Evolutionary conservation across 2,888 invertebrate genomes (phyloP), one percentile per base, ranked within the genome.

Genomic region (Temnothorax unifasciatus): DNA sequence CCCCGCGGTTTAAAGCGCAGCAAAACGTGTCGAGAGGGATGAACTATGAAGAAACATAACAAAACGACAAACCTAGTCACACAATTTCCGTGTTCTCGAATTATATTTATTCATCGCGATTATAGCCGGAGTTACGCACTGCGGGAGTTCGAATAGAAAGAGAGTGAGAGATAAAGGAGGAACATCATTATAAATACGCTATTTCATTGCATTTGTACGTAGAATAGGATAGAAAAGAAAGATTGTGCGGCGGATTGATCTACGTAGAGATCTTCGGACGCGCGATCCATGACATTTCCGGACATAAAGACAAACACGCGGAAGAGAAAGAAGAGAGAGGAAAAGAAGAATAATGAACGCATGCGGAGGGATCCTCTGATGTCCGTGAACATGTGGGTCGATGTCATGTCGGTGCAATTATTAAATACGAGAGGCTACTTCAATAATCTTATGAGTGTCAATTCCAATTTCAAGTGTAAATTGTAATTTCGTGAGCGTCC

Each of bases 371-470:
- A 74, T 82, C 52, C 47, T 47, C 8, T 6, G 34, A 15, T 74
- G 64, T 89, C 61, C 73, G 81, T 76, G 64, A 77, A 64, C 73
- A 76, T 81, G 75, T 85, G 82, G 69, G 64, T 88, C 84, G 87
- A 34, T 85, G 92, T 93, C 91, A 93, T 92, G 92, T 92, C 90
- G 93, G 93, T 94, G 94, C 94, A 94, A 94, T 94, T 94, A 93
- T 92, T 92, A 93, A 77, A 90, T 92, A 92, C 91, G 91, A 93
- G 92, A 93, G 92, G 92, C 94, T 94, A 95, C 92, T 94, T 93
- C 92, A 94, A 94, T 94, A 94, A 94, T 93, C 94, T 94, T 94
- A 94, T 94, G 91, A 94, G 94, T 94, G 95, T 95, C 95, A 95
- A 95, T 95, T 95, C 94, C 94, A 94, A 92, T 94, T 94, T 94